These are phyloP conservation scores for Formica selysi DNA, from an alignment of 1,140 invertebrate genomes.

Conservation along the genomic window DNA sequence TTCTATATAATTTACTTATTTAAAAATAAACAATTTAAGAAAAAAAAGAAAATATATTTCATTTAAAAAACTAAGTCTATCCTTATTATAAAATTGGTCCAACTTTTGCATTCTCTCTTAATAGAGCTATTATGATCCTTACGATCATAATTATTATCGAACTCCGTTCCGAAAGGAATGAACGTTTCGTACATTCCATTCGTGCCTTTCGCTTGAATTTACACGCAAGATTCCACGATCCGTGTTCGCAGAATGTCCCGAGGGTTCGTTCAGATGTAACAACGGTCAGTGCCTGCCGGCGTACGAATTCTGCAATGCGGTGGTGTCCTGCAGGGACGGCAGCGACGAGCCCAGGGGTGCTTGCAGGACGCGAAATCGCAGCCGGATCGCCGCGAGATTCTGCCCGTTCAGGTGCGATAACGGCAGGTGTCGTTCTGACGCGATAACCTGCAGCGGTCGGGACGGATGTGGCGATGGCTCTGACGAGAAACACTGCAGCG, in stretches of 20 bases:
- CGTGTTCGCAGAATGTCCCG: conserved; percentile 88
- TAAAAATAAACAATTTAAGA: no score
- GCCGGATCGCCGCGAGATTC: conserved; percentile 76
- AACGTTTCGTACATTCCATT: neutral
- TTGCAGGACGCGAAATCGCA: conserved; percentile 87
- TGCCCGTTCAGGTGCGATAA: conserved; percentile 95
- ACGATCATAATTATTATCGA: neutral
- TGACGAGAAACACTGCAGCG: conserved; percentile 93
- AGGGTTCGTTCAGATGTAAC: conserved; percentile 92
- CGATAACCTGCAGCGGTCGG: conserved; percentile 94
- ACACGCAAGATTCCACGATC: conserved; percentile 27
- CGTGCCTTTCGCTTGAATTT: neutral
- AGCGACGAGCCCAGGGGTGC: conserved; percentile 93
- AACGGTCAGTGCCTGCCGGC: conserved; percentile 95
- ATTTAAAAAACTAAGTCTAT: neutral
- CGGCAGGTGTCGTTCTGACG: conserved; percentile 94
- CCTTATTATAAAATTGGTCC: neutral
- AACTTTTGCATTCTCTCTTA: neutral
- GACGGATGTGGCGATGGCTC: conserved; percentile 96
- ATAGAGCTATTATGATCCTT: neutral
- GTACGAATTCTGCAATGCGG: conserved; percentile 96
- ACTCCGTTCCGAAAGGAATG: neutral
- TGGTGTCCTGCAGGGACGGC: conserved; percentile 93
- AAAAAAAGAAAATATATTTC: no score
- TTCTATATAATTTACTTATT: no score